Evolutionary conservation across 2,888 invertebrate genomes (phyloP).

Genomic region (Hydrotaea diabolus): DNA sequence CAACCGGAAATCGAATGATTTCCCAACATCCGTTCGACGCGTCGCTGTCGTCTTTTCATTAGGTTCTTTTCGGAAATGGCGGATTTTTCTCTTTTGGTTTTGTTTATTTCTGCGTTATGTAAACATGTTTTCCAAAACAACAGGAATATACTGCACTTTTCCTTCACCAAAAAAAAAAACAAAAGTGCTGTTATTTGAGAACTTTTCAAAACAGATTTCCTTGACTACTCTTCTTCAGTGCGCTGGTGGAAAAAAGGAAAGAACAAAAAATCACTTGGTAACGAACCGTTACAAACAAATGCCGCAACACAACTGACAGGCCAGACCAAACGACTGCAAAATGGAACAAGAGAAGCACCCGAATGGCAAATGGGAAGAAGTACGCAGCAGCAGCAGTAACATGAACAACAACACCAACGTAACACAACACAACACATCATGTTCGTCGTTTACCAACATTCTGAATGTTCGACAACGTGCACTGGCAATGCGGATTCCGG

Average conservation of each 20-base stretch:
- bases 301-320: slow-evolving; percentile 62
- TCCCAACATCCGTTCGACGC: neutral
- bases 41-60: neutral
- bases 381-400: slow-evolving; percentile 46
- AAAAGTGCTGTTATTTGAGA: neutral
- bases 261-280: slow-evolving; percentile 43
- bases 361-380: slow-evolving; percentile 19
- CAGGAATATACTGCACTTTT: neutral
- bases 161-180: too few species aligned
- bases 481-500: slow-evolving; percentile 55
- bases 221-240: neutral
- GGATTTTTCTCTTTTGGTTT: neutral
- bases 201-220: neutral
- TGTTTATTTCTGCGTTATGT: neutral
- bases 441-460: slow-evolving; percentile 24
- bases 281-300: slow-evolving; percentile 66
- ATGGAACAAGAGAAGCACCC: slow-evolving; percentile 44
- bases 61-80: slow-evolving; percentile 1
- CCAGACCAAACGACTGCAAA: slow-evolving; percentile 6
- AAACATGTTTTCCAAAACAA: neutral
- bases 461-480: slow-evolving; percentile 63
- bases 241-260: neutral
- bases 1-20: neutral
- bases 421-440: slow-evolving; percentile 37
- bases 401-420: slow-evolving; percentile 41